Base-by-base conservation (phyloP, 2,888 invertebrate genomes). In the Parnassius glacialis region DNA sequence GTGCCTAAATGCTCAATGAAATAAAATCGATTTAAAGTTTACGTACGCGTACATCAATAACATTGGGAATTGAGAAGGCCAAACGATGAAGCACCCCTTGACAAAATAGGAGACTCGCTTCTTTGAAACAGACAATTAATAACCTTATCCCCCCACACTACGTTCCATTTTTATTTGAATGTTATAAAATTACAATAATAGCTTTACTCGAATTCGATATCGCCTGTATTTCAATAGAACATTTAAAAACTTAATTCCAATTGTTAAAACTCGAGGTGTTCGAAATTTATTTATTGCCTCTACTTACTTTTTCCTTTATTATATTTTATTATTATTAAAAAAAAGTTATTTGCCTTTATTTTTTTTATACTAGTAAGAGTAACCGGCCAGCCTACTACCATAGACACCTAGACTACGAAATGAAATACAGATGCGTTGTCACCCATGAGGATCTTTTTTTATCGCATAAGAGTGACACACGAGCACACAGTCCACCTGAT, bases 231-330 rank as follows among this genome's bases (percentile, higher is more conserved):
- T 80, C 83, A 83, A 84, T 84, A 83, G 76, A 80, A 80, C 78
- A 80, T 81, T 52, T 82, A 77, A 82, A 80, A 81, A 82, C 79
- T 80, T 76, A 80, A 80, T 83, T 81, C 81, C 79, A 79, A 80
- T 78, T 75, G 76, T 69, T 76, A 80, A 76, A 41, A 52, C 56
- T 20, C 47, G 52, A 57, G 61, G 51, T 55, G 50, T 51, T 55
- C 43, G 44, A 56, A 56, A 13, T 61, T 61, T 61, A 16, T 61
- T 44, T 61, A 45, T 53, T 59, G 11, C 16, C 20, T n/a, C 3
- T 12, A 10, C 13, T 52, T 45, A 52, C 41, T 52, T 45, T 47
- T 59, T 59, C n/a, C 52, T 20, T 51, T 51, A 10, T 12, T 9
- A 7, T 10, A 16, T 58, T 20, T 51, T 51, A 10, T 12, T 9